Evolutionary conservation across 2,888 invertebrate species (phyloP), one percentile per base, ranked within the genome.

Genomic region (Megaustenia siamemsis): DNA sequence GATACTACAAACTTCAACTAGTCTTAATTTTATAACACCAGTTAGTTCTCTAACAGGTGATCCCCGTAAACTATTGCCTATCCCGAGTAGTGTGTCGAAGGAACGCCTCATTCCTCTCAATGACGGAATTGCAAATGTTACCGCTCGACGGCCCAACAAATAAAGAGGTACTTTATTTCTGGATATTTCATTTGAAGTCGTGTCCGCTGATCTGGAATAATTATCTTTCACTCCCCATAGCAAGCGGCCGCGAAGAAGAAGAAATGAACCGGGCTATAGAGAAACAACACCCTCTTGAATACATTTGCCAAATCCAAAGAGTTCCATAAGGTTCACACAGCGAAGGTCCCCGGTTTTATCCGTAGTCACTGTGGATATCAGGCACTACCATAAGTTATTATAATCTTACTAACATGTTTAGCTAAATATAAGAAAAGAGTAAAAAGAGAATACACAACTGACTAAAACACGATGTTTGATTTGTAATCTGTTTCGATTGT

Each of bases 121-220:
- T 40, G 40, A 40, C 40, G 69, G 40, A 40, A 76, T 76, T 38
- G 56, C 76, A 76, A 76, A 76, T 38, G 45, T 76, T 76, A 56
- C 76, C 76, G 76, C 49, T 35, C 56, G 38, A 76, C 3, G 76
- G 76, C 76, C 4, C 53, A 38, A 35, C 56, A 28, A 56, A 76
- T 76, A 76, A 76, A 76, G 76, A 76, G 56, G 2, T 76, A n/a
- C 32, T 49, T 49, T 49, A 49, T 53, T 53, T n/a, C 21, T 49
- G 28, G 38, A 56, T 45, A 21, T 56, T 49, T 49, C 45, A 76
- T 56, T 76, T 82, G 60, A 38, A 60, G 45, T 56, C 82, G 82
- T 38, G 75, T 24, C 35, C 76, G 75, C 15, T 49, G 45, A 66
- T 49, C 75, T 66, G 82, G 82, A 82, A 82, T 75, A 68, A 75